A percentile compares a stretch with the other conserved stretches of the same genome.
These are phyloP conservation scores for Cantharis rustica DNA, from an alignment of 2,888 invertebrate genomes.

Conservation along the genomic window DNA sequence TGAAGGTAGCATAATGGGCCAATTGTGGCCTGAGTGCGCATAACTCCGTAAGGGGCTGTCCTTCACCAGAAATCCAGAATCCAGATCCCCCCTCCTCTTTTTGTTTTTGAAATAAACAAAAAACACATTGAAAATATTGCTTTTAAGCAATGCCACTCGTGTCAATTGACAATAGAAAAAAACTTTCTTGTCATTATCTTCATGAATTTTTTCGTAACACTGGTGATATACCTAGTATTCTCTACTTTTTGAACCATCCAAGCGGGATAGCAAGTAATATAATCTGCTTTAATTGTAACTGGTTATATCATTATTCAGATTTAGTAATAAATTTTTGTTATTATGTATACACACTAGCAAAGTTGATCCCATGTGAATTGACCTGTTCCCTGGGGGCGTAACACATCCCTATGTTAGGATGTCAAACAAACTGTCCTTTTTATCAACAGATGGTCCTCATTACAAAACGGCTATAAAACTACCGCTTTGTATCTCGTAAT, in stretches of 20 bases:
- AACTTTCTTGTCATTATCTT: no score
- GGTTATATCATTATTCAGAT: constrained; percentile 18
- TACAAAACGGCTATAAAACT: constrained; percentile 46
- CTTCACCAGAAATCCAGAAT: no score
- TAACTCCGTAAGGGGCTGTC: no score
- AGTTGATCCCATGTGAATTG: constrained; percentile 26
- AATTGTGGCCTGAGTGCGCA: no score
- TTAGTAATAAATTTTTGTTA: constrained; percentile 12
- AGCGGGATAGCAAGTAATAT: not conserved
- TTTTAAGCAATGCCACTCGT: no score
- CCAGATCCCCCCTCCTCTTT: no score
- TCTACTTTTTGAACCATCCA: not conserved
- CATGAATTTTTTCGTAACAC: no score
- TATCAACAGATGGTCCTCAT: constrained; percentile 56
- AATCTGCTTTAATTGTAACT: constrained; percentile 9
- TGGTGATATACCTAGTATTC: no score
- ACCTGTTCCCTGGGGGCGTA: constrained; percentile 36
- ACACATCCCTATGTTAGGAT: constrained; percentile 37
- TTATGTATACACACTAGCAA: constrained; percentile 7
- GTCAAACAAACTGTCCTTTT: constrained; percentile 50
- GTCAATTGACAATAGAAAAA: no score
- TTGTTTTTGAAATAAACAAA: no score
- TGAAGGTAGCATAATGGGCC: no score
- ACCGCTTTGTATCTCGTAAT: constrained; percentile 51
- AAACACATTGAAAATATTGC: no score